phyloP scores from a whole-genome alignment of 1,140 invertebrate genomes.

The Wasmannia auropunctata region DNA sequence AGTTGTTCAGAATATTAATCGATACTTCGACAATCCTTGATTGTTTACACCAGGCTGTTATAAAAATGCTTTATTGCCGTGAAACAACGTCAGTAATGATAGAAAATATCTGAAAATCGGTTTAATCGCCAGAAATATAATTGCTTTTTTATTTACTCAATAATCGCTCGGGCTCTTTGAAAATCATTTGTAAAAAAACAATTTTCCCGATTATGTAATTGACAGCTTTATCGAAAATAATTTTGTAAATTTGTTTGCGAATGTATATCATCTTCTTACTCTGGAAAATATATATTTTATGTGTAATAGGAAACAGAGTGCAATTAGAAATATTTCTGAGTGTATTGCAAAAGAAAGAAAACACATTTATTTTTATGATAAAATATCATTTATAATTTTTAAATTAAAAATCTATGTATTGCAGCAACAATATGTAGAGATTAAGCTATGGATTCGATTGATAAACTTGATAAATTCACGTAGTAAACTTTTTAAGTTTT shows the following conservation, averaged over 20 bases:
- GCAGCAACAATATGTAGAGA: not conserved
- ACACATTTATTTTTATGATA: not conserved
- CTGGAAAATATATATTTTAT: not conserved
- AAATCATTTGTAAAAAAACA: not conserved
- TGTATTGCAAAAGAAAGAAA: not conserved
- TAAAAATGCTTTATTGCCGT: not conserved
- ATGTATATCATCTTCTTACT: not conserved
- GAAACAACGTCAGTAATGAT: not conserved
- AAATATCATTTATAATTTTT: not conserved
- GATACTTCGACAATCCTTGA: not conserved
- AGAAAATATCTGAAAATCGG: not conserved
- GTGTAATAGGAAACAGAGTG: not conserved
- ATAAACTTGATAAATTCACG: not conserved
- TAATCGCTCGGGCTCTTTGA: not conserved
- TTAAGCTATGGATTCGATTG: not conserved
- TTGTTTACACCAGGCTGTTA: not conserved
- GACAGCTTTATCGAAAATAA: not conserved
- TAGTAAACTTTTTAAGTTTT: slow-evolving; percentile 6
- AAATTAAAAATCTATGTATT: not conserved
- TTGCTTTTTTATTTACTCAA: not conserved
- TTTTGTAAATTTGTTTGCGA: not conserved
- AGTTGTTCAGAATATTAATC: slow-evolving; percentile 8
- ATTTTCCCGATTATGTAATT: not conserved
- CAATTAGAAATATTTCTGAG: not conserved
- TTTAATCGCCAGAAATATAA: not conserved